Percentiles rank a stretch among this genome's conserved stretches.
Conservation (phyloP, 2,797 vertebrate species). For the Anisognathus igniventris region DNA sequence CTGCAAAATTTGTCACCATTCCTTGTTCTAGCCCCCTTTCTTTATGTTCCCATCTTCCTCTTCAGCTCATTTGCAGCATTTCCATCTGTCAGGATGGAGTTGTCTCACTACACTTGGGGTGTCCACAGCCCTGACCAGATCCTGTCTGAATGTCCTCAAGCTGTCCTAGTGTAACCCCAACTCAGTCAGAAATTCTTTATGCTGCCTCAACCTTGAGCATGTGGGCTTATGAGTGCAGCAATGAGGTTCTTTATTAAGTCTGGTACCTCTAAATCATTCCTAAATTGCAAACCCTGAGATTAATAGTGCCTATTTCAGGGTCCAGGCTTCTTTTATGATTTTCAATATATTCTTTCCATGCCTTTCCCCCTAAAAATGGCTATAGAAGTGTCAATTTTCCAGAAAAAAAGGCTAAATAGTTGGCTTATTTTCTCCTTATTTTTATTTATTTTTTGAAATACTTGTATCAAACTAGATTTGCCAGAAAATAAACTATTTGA, state of each 20-base stretch:
- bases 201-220: background rate
- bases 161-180: background rate
- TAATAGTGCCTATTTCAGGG: background rate
- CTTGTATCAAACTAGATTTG: background rate
- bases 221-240: background rate
- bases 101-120: background rate
- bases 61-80: background rate
- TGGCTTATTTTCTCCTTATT: background rate
- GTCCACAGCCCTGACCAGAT: background rate
- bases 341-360: background rate
- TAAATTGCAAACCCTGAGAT: background rate
- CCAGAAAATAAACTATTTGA: background rate
- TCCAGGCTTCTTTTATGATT: background rate
- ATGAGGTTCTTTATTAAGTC: background rate
- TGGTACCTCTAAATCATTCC: background rate
- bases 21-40: background rate
- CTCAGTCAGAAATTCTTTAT: background rate
- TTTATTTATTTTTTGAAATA: background rate
- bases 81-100: background rate
- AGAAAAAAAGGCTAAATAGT: background rate
- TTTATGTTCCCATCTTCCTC: background rate
- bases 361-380: background rate
- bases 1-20: accelerated
- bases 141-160: background rate
- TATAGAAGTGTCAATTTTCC: background rate